Evolutionary conservation across 2,113 vertebrate genomes (phyloP).

Genomic region (Orycteropus afer): DNA sequence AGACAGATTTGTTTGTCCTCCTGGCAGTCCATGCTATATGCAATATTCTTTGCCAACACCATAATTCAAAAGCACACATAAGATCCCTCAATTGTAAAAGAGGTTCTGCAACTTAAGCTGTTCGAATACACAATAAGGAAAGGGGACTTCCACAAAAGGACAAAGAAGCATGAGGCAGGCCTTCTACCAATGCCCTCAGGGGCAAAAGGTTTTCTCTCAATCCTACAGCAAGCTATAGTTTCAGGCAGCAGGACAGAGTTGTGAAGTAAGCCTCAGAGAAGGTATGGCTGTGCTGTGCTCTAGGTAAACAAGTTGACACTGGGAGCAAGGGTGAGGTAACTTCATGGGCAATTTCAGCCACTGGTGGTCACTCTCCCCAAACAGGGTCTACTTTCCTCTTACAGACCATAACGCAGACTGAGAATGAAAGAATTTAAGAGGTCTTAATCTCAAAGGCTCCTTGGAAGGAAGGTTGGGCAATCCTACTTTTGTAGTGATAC

Average conservation of each 20-base stretch:
- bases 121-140: not conserved
- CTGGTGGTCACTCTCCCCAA: not conserved
- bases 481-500: too few relatives aligned
- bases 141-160: not conserved
- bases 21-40: not conserved
- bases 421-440: not conserved
- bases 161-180: not conserved
- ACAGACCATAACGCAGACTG: not conserved
- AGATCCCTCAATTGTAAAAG: not conserved
- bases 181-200: not conserved
- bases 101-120: not conserved
- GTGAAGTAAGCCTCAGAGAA: not conserved
- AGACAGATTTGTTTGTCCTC: not conserved
- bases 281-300: not conserved
- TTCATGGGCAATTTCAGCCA: not conserved
- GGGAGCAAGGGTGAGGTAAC: not conserved
- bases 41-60: not conserved
- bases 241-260: not conserved
- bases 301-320: not conserved
- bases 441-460: not conserved
- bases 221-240: not conserved
- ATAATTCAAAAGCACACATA: not conserved
- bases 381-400: not conserved
- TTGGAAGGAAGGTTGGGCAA: too few relatives aligned
- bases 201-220: not conserved